phyloP scores from a whole-genome alignment of 2,888 invertebrate genomes.

The Smittia aterrima region DNA sequence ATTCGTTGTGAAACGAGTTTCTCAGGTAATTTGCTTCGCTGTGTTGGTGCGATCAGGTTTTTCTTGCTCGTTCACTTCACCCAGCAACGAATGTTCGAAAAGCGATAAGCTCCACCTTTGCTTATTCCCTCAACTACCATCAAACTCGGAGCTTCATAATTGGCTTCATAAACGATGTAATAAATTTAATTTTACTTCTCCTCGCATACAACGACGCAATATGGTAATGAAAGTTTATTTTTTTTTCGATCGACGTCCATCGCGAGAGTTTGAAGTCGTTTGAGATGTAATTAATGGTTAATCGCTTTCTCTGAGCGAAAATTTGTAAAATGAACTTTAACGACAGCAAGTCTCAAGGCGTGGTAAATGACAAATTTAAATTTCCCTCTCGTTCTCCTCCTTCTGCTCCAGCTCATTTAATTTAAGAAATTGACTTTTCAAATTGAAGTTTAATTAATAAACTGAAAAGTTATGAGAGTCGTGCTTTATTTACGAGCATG shows the following conservation, averaged over 20 bases:
- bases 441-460: constrained; percentile 40
- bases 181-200: constrained; percentile 23
- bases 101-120: constrained; percentile 2
- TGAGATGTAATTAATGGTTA: too few relatives aligned
- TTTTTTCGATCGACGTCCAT: constrained; percentile 1
- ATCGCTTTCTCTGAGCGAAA: too few relatives aligned
- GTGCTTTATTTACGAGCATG: not conserved
- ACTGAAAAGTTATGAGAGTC: not conserved
- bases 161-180: constrained; percentile 29
- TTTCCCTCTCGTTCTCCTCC: too few relatives aligned
- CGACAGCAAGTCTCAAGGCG: not conserved
- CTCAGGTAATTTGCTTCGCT: not conserved
- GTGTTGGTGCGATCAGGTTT: constrained; percentile 22
- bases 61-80: not conserved
- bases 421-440: constrained; percentile 40
- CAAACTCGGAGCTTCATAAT: constrained; percentile 17
- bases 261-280: too few relatives aligned
- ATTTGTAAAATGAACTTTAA: not conserved
- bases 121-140: not conserved
- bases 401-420: constrained; percentile 30
- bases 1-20: constrained; percentile 30
- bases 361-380: too few relatives aligned
- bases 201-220: not conserved
- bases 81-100: constrained; percentile 20
- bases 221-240: constrained; percentile 27